Evolutionary conservation across 2,113 vertebrate genomes (phyloP).

Genomic region (Raphicerus campestris): DNA sequence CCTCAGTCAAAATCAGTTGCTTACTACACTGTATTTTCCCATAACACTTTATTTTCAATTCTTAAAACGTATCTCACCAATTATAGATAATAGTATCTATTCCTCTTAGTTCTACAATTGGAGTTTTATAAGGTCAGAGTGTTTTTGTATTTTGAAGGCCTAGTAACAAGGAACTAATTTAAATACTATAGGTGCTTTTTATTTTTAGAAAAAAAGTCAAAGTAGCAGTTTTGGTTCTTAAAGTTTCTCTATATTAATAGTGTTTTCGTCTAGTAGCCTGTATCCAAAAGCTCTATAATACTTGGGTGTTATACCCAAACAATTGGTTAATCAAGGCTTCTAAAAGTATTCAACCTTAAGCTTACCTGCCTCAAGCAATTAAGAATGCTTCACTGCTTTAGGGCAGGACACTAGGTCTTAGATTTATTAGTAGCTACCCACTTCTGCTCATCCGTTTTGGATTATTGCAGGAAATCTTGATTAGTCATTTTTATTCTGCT

Average conservation of each 20-base stretch:
- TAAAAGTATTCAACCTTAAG: not conserved
- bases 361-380: not conserved
- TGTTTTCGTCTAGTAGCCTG: not conserved
- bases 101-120: constrained; percentile 26
- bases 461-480: not conserved
- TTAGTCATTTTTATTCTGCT: not conserved
- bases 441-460: not conserved
- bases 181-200: not conserved
- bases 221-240: not conserved
- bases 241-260: not conserved
- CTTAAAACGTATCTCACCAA: not conserved
- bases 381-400: not conserved
- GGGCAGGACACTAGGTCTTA: not conserved
- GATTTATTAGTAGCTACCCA: not conserved
- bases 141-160: constrained; percentile 1
- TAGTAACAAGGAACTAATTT: not conserved
- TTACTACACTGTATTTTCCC: not conserved
- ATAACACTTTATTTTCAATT: not conserved
- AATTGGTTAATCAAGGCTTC: not conserved
- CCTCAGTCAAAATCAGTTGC: not conserved
- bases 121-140: not conserved
- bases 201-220: not conserved
- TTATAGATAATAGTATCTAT: not conserved
- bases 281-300: not conserved
- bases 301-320: not conserved